phyloP scores from a whole-genome alignment of 2,797 vertebrate genomes.

The Nannoperca obscura region DNA sequence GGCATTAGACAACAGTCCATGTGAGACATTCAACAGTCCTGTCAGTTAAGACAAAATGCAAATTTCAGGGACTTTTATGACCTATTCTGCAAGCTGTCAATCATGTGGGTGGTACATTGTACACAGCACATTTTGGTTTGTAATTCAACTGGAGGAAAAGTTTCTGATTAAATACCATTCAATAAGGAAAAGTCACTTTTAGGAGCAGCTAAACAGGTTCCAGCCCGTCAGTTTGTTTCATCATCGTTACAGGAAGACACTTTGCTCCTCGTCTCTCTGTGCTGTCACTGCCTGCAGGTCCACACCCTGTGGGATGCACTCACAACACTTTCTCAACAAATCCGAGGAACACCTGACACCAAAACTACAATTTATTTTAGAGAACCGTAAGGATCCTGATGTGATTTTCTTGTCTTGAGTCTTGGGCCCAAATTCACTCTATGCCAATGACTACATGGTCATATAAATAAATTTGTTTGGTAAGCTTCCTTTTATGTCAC shows the following conservation, averaged over 20 bases:
- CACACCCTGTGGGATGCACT: slow-evolving; percentile 7
- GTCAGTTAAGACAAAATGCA: slow-evolving; percentile 23
- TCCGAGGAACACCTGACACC: slow-evolving; percentile 10
- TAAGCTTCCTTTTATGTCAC: neutral
- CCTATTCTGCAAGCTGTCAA: slow-evolving; percentile 13
- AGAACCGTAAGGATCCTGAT: neutral
- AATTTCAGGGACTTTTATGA: neutral
- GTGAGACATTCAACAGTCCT: slow-evolving; percentile 47
- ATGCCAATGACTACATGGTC: neutral
- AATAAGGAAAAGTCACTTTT: slow-evolving; percentile 24
- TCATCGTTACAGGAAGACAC: slow-evolving; percentile 45
- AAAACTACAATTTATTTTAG: neutral
- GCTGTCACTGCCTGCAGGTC: slow-evolving; percentile 29
- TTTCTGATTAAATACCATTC: slow-evolving; percentile 13
- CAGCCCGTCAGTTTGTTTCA: slow-evolving; percentile 61
- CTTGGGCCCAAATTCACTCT: neutral
- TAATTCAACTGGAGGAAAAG: slow-evolving; percentile 22
- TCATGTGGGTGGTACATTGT: neutral
- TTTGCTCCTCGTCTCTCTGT: neutral
- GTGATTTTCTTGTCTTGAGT: neutral
- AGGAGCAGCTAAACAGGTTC: slow-evolving; percentile 65
- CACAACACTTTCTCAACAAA: neutral
- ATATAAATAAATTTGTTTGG: neutral
- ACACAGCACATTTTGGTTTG: slow-evolving; percentile 28
- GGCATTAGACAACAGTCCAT: slow-evolving; percentile 22